Percentiles rank a stretch among this genome's conserved stretches.
These are phyloP conservation scores for Agrypnus murinus DNA, from an alignment of 2,888 invertebrate genomes.

Conservation along the genomic window DNA sequence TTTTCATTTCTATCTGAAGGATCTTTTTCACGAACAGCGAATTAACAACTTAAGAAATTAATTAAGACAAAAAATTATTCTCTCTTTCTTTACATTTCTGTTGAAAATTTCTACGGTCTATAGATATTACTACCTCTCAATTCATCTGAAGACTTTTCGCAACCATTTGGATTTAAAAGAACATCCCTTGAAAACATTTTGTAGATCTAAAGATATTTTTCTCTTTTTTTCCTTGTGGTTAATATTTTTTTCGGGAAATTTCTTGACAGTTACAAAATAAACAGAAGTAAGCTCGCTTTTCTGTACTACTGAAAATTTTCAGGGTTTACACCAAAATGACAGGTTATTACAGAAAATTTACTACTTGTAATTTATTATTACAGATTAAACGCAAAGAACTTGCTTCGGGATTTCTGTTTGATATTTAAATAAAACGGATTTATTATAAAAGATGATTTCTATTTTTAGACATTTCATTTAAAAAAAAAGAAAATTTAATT, in stretches of 20 bases:
- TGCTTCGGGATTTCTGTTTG: too few relatives aligned
- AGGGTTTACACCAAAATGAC: slow-evolving; percentile 1
- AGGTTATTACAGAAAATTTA: slow-evolving; percentile 8
- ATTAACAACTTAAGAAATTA: slow-evolving; percentile 12
- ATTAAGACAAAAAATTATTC: background rate
- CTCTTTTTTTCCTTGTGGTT: slow-evolving; percentile 5
- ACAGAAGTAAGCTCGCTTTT: slow-evolving; percentile 14
- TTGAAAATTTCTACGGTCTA: background rate
- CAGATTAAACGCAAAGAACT: background rate
- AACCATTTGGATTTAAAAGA: slow-evolving; percentile 11
- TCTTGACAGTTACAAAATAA: slow-evolving; percentile 28
- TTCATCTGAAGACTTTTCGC: slow-evolving; percentile 6
- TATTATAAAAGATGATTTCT: too few relatives aligned
- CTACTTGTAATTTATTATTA: background rate
- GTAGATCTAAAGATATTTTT: slow-evolving; percentile 9
- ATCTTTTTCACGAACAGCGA: too few relatives aligned
- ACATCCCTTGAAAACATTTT: slow-evolving; percentile 23
- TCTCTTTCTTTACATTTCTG: background rate
- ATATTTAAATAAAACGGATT: too few relatives aligned
- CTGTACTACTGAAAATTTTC: background rate
- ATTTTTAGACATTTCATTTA: too few relatives aligned
- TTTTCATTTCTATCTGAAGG: too few relatives aligned
- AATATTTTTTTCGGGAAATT: slow-evolving; percentile 18
- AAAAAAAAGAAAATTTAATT: too few relatives aligned
- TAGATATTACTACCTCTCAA: background rate